These are phyloP conservation scores for Oxyruncus cristatus DNA, from an alignment of 2,113 vertebrate species.

Conservation along the genomic window DNA sequence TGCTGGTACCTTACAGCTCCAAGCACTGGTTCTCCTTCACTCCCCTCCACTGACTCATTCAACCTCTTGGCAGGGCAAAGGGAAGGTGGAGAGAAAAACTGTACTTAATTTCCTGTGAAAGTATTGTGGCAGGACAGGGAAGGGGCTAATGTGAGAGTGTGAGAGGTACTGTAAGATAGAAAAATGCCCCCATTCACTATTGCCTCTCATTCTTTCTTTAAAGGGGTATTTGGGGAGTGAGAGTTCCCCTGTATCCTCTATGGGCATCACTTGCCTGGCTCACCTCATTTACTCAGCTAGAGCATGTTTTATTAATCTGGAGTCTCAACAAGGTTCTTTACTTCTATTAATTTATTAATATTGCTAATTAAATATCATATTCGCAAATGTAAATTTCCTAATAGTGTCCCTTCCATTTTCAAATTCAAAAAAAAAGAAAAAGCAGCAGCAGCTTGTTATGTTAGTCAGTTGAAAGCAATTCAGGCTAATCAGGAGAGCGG, in stretches of 20 bases:
- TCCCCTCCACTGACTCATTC: not conserved
- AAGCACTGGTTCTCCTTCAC: not conserved
- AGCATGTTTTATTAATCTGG: constrained; percentile 79
- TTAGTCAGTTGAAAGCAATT: constrained; percentile 72
- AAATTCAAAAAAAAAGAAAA: constrained; percentile 50
- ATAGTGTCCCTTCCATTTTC: constrained; percentile 79
- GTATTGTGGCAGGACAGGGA: not conserved
- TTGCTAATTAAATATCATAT: constrained; percentile 84
- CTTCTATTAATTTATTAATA: constrained; percentile 83
- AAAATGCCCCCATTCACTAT: not conserved
- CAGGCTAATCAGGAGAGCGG: constrained; percentile 3
- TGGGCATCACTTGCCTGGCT: constrained; percentile 10
- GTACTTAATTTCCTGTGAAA: not conserved
- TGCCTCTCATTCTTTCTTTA: not conserved
- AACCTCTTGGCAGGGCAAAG: not conserved
- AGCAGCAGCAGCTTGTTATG: constrained; percentile 57
- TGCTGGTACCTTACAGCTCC: not conserved
- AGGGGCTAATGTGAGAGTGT: not conserved
- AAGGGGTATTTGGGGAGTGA: not conserved
- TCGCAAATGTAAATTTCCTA: constrained; percentile 84
- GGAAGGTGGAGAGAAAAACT: not conserved
- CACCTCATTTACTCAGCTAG: constrained; percentile 57
- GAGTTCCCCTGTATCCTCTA: constrained; percentile 11
- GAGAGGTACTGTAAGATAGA: not conserved
- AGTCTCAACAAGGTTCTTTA: constrained; percentile 76